Base-by-base conservation (phyloP, 2,888 invertebrate species). In the Doris montereyensis region DNA sequence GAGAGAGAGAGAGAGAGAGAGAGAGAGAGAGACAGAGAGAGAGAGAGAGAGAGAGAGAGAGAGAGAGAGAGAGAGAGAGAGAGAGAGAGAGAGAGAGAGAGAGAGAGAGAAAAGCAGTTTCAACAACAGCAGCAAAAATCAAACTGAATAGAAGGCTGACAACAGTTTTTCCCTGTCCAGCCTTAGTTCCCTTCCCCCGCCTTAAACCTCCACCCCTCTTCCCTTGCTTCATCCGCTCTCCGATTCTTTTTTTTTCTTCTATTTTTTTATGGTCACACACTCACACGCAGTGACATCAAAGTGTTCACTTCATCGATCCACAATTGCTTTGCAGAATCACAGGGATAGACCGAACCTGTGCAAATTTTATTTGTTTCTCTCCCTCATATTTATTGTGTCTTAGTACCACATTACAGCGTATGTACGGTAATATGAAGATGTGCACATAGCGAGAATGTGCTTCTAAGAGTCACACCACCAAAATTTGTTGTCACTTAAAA, bases 11-110 rank as follows among this genome's bases (percentile, higher is more conserved):
- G 41, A 41, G 3, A 52, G 41, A 72, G 5, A 72, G 8, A 72
- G 52, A 72, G 52, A 72, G 52, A 72, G 72, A 72, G 32, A 52
- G 72, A 72, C 26, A 52, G 72, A 72, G 52, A 72, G 72, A 72
- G 26, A 72, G 72, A 72, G 32, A 72, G 72, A 72, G 52, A 72
- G 72, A 72, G 21, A 21, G 62, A 62, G 21, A 21, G 26, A 77
- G 30, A 77, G 57, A 52, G 17, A 77, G 24, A 68, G 34, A 68
- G 35, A 70, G 52, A 34, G 3, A 2, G 2, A 34, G 28, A 1
- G 62, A 62, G 60, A 3, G 62, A 75, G 28, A 35, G 35, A 70
- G 17, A 13, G 10, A 70, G 30, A n/a, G 70, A 60, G 57, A 62
- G 34, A 74, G n/a, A 58, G 30, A 73, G 26, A 26, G 28, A 24